phyloP scores from a whole-genome alignment of 2,888 invertebrate genomes.

The Hypsopygia costalis region DNA sequence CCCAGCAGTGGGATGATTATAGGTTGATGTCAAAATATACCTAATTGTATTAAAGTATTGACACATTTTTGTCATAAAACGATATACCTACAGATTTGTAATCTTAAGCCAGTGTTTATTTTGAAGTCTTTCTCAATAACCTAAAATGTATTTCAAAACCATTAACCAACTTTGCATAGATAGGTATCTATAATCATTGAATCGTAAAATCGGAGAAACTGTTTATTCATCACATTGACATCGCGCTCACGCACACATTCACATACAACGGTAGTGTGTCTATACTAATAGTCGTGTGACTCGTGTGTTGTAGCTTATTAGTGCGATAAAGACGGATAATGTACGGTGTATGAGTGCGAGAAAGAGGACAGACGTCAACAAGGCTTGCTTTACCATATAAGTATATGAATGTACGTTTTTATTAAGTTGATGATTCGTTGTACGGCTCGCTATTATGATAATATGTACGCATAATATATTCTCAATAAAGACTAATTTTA shows the following conservation, averaged over 20 bases:
- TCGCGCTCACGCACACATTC: slow-evolving; percentile 37
- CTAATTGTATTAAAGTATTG: too few species aligned
- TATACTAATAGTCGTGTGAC: slow-evolving; percentile 21
- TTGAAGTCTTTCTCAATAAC: slow-evolving; percentile 29
- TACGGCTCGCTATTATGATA: slow-evolving; percentile 69
- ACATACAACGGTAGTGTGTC: slow-evolving; percentile 29
- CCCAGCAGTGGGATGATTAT: too few species aligned
- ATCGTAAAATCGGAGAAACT: slow-evolving; percentile 77
- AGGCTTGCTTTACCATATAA: slow-evolving; percentile 75
- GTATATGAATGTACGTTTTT: slow-evolving; percentile 75
- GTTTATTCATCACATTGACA: slow-evolving; percentile 76
- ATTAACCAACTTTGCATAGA: slow-evolving; percentile 71
- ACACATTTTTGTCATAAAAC: too few species aligned
- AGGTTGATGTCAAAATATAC: too few species aligned
- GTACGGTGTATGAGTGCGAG: slow-evolving; percentile 43
- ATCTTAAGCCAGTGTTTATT: slow-evolving; percentile 4
- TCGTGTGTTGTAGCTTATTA: slow-evolving; percentile 60
- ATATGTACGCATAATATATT: slow-evolving; percentile 55
- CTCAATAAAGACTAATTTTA: slow-evolving; percentile 49
- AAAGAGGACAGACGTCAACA: slow-evolving; percentile 62
- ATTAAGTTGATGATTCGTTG: slow-evolving; percentile 74
- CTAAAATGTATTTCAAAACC: slow-evolving; percentile 52
- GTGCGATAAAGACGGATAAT: slow-evolving; percentile 59
- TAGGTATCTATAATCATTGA: slow-evolving; percentile 71
- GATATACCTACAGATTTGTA: too few species aligned